Evolutionary conservation across 1,140 invertebrate genomes (phyloP), one percentile per base, ranked within the genome.

Genomic region (Diorhabda elongata): DNA sequence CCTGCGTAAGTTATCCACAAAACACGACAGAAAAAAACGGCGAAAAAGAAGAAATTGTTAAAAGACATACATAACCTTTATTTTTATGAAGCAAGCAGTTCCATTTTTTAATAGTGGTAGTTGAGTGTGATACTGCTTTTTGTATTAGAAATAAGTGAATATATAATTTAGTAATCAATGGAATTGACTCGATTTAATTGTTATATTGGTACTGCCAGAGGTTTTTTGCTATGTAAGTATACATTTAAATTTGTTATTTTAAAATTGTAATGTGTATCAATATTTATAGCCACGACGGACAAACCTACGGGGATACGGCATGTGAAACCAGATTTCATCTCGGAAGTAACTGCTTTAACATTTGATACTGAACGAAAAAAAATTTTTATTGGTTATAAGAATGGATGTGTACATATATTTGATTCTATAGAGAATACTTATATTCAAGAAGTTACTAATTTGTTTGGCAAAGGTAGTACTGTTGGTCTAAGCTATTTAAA

Each of bases 321-420:
- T 67, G 65, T 67, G 64, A 71, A 75, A 62, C 66, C 72, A 58
- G 66, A 69, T 9, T 69, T 73, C 58, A 58, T 26, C 11, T 71
- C 72, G 64, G 76, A 76, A 73, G 74, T 92, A 47, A 86, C 85
- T 3, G 79, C 83, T 6, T 79, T 92, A 74, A 82, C 83, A 60
- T 91, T 90, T 88, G 84, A 81, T 7, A 66, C 72, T 66, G 71
- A 69, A 66, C 43, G 68, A 44, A 69, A 75, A 56, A 76, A 79
- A 75, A 71, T 79, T 44, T 47, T 76, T n/a, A 45, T 79, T 8
- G 79, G 79, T 43, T 76, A 78, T 69, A 71, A 76, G 61, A 76
- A 73, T 69, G 78, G 78, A 41, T 45, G 61, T 44, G 74, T 75
- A 8, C 69, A 73, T 63, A 47, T 78, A 44, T 79, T 73, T 61